Evolutionary conservation across 1,140 invertebrate species (phyloP).

Genomic region (Babylonia areolata): DNA sequence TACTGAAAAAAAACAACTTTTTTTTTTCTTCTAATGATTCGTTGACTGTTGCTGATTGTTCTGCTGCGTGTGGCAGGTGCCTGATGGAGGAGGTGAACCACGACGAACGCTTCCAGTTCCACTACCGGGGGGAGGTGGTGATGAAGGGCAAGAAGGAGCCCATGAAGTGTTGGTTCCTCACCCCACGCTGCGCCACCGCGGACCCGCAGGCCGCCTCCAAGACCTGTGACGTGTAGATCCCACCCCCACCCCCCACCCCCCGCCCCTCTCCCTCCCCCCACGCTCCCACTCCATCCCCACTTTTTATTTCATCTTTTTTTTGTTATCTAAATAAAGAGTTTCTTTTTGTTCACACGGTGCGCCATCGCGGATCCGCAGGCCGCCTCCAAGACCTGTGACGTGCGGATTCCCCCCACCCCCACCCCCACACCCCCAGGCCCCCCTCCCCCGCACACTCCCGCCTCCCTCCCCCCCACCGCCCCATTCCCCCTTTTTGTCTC

Average conservation of each 20-base stretch:
- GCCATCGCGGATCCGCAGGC: neutral
- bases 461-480: no score
- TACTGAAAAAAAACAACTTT: no score
- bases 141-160: slow-evolving; percentile 97
- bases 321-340: no score
- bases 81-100: slow-evolving; percentile 88
- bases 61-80: slow-evolving; percentile 81
- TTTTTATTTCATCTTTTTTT: no score
- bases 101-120: slow-evolving; percentile 90
- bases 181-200: slow-evolving; percentile 46
- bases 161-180: slow-evolving; percentile 95
- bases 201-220: neutral
- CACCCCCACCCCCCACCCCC: neutral
- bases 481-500: no score
- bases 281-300: no score
- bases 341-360: no score
- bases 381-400: neutral
- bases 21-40: neutral
- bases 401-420: neutral
- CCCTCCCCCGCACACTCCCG: no score
- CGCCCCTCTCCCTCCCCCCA: no score
- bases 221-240: neutral
- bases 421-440: no score
- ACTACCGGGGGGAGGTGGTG: slow-evolving; percentile 89
- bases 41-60: neutral